Evolutionary conservation across 2,113 vertebrate species (phyloP), one percentile per base, ranked within the genome.

Genomic region (Oxyura jamaicensis): DNA sequence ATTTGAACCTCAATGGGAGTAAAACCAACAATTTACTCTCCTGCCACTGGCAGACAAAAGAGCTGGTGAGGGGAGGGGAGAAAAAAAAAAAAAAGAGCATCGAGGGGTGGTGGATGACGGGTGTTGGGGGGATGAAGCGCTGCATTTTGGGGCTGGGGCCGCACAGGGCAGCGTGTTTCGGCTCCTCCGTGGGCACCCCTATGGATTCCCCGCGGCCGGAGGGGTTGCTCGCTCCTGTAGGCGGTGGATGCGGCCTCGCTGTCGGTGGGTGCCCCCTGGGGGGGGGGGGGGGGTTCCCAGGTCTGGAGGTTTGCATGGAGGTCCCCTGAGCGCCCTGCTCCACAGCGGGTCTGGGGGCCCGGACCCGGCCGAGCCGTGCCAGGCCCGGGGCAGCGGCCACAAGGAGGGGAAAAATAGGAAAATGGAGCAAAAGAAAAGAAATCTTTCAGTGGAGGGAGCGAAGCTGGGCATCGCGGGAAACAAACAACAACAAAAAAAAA

Each of bases 81-180:
- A 25, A 23, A 50, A 50, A 25, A 25, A 23, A 50, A 50, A 50
- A 94, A 93, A 96, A 91, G 86, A 94, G 62, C 93, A 75, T 91
- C 78, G 41, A 29, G 44, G 35, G 41, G n/a, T 22, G 39, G 35
- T 20, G 53, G 29, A 44, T 4, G 36, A 18, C 4, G 44, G 18
- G 44, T n/a, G n/a, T n/a, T n/a, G 44, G 6, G 19, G 23, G n/a
- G 20, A 23, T 31, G 17, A 26, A 36, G 63, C 46, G 20, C 4
- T 52, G 22, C 2, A 0, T 65, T 88, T 95, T 8, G 62, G 28
- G 22, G 48, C 22, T 50, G 48, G 48, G 48, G 48, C 11, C 22
- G 48, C 22, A 11, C 48, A 50, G 48, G 22, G 22, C 48, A 50
- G 48, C 46, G 31, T 68, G 68, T 46, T 39, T 73, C 25, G 28